Percentiles rank a stretch among this genome's conserved stretches.
Conservation (phyloP, 2,888 invertebrate genomes). For the Diabrotica balteata region DNA sequence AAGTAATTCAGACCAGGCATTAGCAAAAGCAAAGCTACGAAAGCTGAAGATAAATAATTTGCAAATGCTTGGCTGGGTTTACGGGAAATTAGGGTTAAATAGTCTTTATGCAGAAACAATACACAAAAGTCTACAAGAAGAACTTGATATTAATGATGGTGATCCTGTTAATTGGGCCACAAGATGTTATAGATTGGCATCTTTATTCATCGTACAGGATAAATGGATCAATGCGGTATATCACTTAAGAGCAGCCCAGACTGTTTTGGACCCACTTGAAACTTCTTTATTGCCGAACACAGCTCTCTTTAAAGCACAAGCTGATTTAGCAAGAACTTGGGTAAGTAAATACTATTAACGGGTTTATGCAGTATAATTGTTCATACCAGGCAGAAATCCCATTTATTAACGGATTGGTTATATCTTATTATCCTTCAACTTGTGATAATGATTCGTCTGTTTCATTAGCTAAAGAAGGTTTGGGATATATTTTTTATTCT, state of each 20-base stretch:
- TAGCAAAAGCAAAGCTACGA: slow-evolving; percentile 55
- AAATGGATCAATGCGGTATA: slow-evolving; percentile 64
- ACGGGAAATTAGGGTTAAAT: slow-evolving; percentile 64
- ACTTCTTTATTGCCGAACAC: slow-evolving; percentile 55
- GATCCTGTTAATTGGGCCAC: slow-evolving; percentile 67
- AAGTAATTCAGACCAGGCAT: slow-evolving; percentile 50
- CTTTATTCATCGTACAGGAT: slow-evolving; percentile 60
- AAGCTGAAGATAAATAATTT: slow-evolving; percentile 68
- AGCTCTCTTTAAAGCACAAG: slow-evolving; percentile 48
- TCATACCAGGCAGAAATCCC: no score
- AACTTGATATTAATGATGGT: slow-evolving; percentile 66
- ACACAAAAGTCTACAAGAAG: slow-evolving; percentile 66
- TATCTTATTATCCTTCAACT: no score
- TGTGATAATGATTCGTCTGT: no score
- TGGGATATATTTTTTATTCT: no score
- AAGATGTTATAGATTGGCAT: slow-evolving; percentile 62
- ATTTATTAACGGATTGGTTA: no score
- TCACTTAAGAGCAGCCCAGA: slow-evolving; percentile 70
- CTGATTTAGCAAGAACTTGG: slow-evolving; percentile 66
- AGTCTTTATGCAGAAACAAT: slow-evolving; percentile 65
- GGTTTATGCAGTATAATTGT: no score
- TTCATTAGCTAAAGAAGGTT: no score
- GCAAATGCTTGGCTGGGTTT: slow-evolving; percentile 69
- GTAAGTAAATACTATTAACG: slow-evolving; percentile 47
- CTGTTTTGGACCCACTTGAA: slow-evolving; percentile 66